Conservation (phyloP, 2,797 vertebrate genomes). For the Hybognathus amarus region DNA sequence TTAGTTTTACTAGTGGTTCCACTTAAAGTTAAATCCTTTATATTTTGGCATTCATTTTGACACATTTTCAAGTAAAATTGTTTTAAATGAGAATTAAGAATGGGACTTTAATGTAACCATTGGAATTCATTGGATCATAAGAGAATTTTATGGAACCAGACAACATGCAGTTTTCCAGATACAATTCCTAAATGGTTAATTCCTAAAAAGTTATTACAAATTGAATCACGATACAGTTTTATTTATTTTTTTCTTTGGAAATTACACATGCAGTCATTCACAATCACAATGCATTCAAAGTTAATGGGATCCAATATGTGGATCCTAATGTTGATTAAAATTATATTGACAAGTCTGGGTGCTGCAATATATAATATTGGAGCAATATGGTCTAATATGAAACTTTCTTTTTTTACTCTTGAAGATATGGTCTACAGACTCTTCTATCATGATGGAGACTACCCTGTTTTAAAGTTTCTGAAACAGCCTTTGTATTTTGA, state of each 20-base stretch:
- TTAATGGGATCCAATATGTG: neutral
- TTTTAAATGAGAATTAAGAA: neutral
- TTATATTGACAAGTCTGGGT: neutral
- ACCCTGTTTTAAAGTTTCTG: conserved; percentile 28
- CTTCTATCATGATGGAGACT: conserved; percentile 33
- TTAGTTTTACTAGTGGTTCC: neutral
- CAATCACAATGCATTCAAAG: neutral
- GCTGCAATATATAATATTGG: too few species aligned
- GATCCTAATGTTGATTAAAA: neutral
- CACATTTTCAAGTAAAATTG: neutral
- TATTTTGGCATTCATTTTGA: too few species aligned
- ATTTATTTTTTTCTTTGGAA: too few species aligned
- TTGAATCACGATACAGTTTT: too few species aligned
- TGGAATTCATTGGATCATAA: neutral
- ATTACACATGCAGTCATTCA: too few species aligned
- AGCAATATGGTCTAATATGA: neutral
- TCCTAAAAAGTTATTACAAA: too few species aligned
- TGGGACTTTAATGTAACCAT: neutral
- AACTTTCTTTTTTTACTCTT: accelerated
- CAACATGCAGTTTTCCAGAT: too few species aligned
- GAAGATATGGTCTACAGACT: conserved; percentile 33
- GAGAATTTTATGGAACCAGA: neutral
- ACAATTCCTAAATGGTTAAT: too few species aligned
- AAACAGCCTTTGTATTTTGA: conserved; percentile 40
- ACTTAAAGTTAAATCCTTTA: neutral